Evolutionary conservation across 2,797 vertebrate genomes (phyloP), one percentile per base, ranked within the genome.

Genomic region (Heterohyrax brucei): DNA sequence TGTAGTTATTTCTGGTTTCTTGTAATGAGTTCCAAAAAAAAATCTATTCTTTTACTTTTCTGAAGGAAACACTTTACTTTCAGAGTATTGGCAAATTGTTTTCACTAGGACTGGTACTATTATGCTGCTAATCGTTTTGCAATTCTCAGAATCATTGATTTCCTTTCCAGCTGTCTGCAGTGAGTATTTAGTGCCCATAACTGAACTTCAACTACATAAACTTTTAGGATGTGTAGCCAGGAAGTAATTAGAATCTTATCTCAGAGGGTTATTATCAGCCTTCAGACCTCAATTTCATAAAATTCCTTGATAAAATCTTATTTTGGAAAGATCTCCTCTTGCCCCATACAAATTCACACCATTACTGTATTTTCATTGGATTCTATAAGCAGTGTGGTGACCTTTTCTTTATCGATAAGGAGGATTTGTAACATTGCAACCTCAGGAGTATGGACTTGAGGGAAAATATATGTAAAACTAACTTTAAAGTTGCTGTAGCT

Each of bases 201-300:
- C 78, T 93, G 91, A 93, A 92, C 73, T 91, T 90, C 53, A 77
- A 13, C 26, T 84, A 39, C 5, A 59, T 94, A 93, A 91, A 89
- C 13, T 93, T 73, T 85, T 76, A n/a, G 75, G 19, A 89, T 33
- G 19, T 39, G 16, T 92, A 85, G 62, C 59, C 30, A 90, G 94
- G 82, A 95, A 92, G 72, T 73, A 91, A 89, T 83, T 96, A 93
- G 77, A 91, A 48, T 94, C 62, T 93, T 81, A 88, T 91, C 82
- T 87, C n/a, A 62, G 48, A 68, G 68, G 56, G 78, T 26, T 76
- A 9, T 84, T 87, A 61, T 77, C 30, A 91, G 46, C 76, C 75
- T 91, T 92, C 62, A 78, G 56, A 82, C 30, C n/a, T 95, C 81
- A 85, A 4, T 94, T 91, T 95, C 48, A 68, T 92, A 50, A 91